These are phyloP conservation scores for Syrphus vitripennis DNA, from an alignment of 2,888 invertebrate genomes.

Conservation along the genomic window DNA sequence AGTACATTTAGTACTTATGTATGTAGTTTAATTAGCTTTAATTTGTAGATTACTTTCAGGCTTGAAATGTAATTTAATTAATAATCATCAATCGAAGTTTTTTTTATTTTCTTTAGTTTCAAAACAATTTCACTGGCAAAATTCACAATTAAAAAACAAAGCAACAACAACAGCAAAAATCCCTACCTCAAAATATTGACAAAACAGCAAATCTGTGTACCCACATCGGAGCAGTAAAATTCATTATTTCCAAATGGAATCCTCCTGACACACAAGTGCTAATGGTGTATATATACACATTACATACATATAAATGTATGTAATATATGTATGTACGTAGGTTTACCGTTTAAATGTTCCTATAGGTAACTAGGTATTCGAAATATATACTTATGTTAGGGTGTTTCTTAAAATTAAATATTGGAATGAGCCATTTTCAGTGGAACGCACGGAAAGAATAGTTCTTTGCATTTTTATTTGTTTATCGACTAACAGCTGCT, in stretches of 20 bases:
- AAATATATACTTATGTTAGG: neutral
- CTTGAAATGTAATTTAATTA: too few relatives aligned
- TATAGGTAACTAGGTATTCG: neutral
- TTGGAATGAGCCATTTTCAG: too few relatives aligned
- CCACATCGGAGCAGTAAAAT: neutral
- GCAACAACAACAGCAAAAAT: neutral
- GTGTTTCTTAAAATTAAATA: too few relatives aligned
- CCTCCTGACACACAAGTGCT: constrained; percentile 6
- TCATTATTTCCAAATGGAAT: constrained; percentile 11
- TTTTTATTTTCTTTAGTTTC: neutral
- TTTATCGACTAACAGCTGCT: too few relatives aligned
- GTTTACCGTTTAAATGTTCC: neutral
- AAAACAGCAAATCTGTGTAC: constrained; percentile 19
- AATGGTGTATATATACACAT: neutral
- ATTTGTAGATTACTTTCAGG: too few relatives aligned
- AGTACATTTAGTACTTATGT: too few relatives aligned
- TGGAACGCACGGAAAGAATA: too few relatives aligned
- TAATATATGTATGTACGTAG: neutral
- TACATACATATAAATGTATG: too few relatives aligned
- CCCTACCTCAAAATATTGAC: constrained; percentile 11
- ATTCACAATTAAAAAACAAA: neutral
- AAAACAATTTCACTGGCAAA: neutral
- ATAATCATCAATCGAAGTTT: too few relatives aligned
- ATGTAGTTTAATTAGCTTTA: too few relatives aligned
- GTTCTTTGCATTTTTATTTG: too few relatives aligned